Conservation (phyloP, 2,113 vertebrate species). For the Etia nguti region DNA sequence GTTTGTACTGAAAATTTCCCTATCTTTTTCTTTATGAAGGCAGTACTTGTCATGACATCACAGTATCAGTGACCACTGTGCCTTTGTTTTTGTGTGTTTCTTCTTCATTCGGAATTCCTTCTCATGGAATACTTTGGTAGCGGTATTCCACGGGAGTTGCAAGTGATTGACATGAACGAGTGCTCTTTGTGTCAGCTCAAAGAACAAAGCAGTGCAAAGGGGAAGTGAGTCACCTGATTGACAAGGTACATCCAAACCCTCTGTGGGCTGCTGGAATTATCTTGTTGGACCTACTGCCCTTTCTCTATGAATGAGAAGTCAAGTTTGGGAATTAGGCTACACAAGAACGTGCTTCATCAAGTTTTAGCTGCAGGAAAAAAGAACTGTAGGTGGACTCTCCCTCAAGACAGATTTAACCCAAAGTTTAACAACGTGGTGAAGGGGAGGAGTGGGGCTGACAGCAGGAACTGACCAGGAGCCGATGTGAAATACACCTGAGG, state of each 20-base stretch:
- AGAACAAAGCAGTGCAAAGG: slow-evolving; percentile 41
- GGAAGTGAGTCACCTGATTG: slow-evolving; percentile 30
- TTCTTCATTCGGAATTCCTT: not conserved
- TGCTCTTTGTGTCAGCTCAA: slow-evolving; percentile 35
- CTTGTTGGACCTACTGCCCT: slow-evolving; percentile 26
- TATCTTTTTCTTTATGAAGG: slow-evolving; percentile 28
- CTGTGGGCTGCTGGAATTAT: slow-evolving; percentile 31
- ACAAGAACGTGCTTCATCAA: not conserved
- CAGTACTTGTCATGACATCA: not conserved
- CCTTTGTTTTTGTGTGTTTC: slow-evolving; percentile 12
- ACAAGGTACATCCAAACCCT: slow-evolving; percentile 27
- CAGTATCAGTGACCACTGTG: slow-evolving; percentile 24
- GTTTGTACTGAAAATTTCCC: slow-evolving; percentile 32
- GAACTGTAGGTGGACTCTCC: not conserved
- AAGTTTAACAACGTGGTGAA: not conserved
- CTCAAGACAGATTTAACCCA: not conserved
- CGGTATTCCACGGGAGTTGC: not conserved
- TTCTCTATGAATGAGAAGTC: slow-evolving; percentile 14
- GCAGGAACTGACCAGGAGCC: not conserved
- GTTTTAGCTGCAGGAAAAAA: not conserved
- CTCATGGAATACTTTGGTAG: not conserved
- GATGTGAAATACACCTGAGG: not conserved
- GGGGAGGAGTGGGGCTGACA: not conserved
- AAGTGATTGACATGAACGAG: slow-evolving; percentile 7
- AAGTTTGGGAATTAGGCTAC: slow-evolving; percentile 18